Evolutionary conservation across 2,797 vertebrate species (phyloP).

Genomic region (Benthosema pterotum): DNA sequence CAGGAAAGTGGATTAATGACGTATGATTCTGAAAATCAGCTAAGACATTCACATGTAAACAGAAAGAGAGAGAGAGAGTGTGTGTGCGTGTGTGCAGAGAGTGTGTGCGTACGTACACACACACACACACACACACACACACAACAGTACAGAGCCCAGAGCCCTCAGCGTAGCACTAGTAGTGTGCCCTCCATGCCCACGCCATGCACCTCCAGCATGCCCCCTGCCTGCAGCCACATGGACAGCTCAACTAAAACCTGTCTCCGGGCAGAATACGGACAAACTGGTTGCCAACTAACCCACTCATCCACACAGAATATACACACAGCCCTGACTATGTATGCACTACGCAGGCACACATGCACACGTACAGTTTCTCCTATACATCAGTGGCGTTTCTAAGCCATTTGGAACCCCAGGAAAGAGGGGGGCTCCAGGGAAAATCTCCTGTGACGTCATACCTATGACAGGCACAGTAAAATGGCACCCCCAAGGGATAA

Average conservation of each 20-base stretch:
- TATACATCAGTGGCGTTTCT: no score
- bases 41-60: no score
- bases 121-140: slow-evolving; percentile 4
- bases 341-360: slow-evolving; percentile 5
- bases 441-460: no score
- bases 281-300: slow-evolving; percentile 44
- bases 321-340: no score
- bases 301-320: slow-evolving; percentile 32
- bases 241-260: slow-evolving; percentile 56
- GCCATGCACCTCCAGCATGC: slow-evolving; percentile 32
- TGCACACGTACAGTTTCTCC: slow-evolving; percentile 11
- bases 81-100: no score
- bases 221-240: slow-evolving; percentile 26
- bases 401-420: no score
- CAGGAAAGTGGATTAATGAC: no score
- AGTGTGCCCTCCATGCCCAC: slow-evolving; percentile 28
- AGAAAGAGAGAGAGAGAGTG: no score
- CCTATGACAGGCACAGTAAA: no score
- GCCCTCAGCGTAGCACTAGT: slow-evolving; percentile 22
- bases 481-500: no score
- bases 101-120: slow-evolving; percentile 7
- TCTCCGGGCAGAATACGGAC: slow-evolving; percentile 55
- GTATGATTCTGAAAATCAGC: no score
- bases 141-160: slow-evolving; percentile 17
- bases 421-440: no score